Base-by-base conservation (phyloP, 1,140 invertebrate genomes). In the Drosophila ercepeae region DNA sequence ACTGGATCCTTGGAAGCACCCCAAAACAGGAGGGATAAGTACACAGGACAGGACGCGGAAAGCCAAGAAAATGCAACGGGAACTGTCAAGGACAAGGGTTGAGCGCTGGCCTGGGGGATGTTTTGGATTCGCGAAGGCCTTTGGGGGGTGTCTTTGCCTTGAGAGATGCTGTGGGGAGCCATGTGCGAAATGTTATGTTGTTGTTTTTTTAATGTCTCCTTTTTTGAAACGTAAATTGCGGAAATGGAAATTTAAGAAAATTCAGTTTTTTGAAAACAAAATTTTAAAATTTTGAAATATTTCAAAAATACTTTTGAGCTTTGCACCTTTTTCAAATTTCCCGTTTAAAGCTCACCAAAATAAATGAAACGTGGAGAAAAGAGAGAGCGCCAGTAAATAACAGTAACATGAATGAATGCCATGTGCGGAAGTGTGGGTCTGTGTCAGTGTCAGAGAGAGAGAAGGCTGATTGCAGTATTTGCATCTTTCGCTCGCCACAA, bases 1-100 rank as follows among this genome's bases (percentile, higher is more conserved):
- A 86, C 25, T 86, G 64, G 82, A 82, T 86, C 82, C 83, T 88
- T 88, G 82, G 77, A 86, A 86, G 82, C 82, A 86, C 82, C 82
- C 82, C 70, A 75, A 75, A 61, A 6, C n/a, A 36, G 25, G 23
- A 49, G 21, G 29, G 8, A 44, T 8, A 57, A 45, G 27, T 25
- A 8, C 13, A 19, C 27, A 8, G 16, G 19, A 19, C 27, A 8
- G 16, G 67, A 45, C 69, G 73, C 41, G 49, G 63, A 68, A 78
- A 63, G 70, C 65, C 76, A 67, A 67, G 75, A 49, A 57, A 83
- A 75, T 74, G 69, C 75, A 72, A 64, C 67, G 59, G 64, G 54
- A 76, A 78, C 45, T 44, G 16, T 49, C 76, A 81, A 81, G 77
- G 73, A 88, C 82, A 86, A 68, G 82, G 82, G 82, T 88, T 88